Evolutionary conservation across 1,140 invertebrate species (phyloP).

Genomic region (Acromyrmex heyeri): DNA sequence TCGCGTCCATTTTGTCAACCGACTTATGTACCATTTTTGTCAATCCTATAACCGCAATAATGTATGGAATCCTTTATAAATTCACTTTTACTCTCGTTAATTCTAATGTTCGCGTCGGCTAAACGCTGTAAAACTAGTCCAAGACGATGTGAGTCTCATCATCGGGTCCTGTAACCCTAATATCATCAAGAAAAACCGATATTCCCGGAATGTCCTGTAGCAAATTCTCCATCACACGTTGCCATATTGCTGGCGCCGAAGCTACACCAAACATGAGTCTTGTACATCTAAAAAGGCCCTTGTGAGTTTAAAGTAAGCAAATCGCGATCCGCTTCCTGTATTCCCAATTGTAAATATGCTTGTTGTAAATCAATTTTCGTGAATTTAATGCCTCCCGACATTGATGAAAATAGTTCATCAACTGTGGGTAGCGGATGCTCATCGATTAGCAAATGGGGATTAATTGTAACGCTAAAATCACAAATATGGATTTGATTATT

Average conservation of each 20-base stretch:
- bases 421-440: slow-evolving; percentile 32
- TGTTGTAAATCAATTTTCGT: slow-evolving; percentile 37
- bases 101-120: too few species aligned
- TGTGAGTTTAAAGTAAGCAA: slow-evolving; percentile 81
- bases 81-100: not conserved
- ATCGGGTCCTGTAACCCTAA: too few species aligned
- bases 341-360: slow-evolving; percentile 78
- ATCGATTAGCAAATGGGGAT: slow-evolving; percentile 35
- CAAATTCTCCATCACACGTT: too few species aligned
- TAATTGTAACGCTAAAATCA: slow-evolving; percentile 47
- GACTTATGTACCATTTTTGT: slow-evolving; percentile 65
- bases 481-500: slow-evolving; percentile 16
- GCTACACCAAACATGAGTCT: slow-evolving; percentile 65
- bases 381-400: slow-evolving; percentile 18
- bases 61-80: slow-evolving; percentile 66
- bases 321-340: slow-evolving; percentile 75
- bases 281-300: slow-evolving; percentile 60
- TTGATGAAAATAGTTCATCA: slow-evolving; percentile 21
- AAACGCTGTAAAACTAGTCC: too few species aligned
- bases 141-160: too few species aligned
- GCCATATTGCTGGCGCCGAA: too few species aligned
- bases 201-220: too few species aligned
- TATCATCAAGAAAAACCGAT: too few species aligned
- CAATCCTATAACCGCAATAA: slow-evolving; percentile 77
- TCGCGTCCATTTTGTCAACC: slow-evolving; percentile 62